Evolutionary conservation across 2,797 vertebrate genomes (phyloP), one percentile per base, ranked within the genome.

Genomic region (Notolepis coatsorum): DNA sequence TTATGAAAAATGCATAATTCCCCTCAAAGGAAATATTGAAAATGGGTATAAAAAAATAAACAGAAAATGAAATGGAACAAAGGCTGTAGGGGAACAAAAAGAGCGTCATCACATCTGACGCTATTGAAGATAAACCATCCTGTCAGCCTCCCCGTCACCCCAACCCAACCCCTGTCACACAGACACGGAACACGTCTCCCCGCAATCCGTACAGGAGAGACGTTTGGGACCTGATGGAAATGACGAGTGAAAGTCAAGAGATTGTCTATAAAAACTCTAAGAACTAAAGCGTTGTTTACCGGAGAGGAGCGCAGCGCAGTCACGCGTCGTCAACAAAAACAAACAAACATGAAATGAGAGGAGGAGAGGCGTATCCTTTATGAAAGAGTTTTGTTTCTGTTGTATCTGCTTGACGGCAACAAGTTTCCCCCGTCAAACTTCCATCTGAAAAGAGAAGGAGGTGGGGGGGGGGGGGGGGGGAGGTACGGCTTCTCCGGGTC

Each of bases 1-100:
- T 38, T 27, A 42, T 77, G 37, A 76, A 76, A 74, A 50, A 65
- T 63, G 3, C 3, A 73, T 55, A 1, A 1, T 42, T 37, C 45
- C 21, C 10, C 59, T 62, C 61, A 23, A 6, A 63, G 57, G 60
- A 62, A 61, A 53, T 64, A 57, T 13, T 45, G 33, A 52, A 41
- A 62, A 8, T 8, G 12, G 9, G 21, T 35, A 21, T n/a, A n/a
- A n/a, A n/a, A 35, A 35, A 7, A 13, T 0, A 7, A 7, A 15
- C 3, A 8, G 4, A 12, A 20, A 25, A 33, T 9, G 9, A 13
- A 21, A 35, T 4, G 33, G 23, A 38, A 28, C 28, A 41, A 37
- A 53, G 12, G 30, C 5, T 0, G 9, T 6, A n/a, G 6, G 3
- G 28, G 33, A 38, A 53, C 21, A 13, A 35, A 20, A 21, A 35